phyloP scores from a whole-genome alignment of 1,140 invertebrate species.

The Leptopilina boulardi region DNA sequence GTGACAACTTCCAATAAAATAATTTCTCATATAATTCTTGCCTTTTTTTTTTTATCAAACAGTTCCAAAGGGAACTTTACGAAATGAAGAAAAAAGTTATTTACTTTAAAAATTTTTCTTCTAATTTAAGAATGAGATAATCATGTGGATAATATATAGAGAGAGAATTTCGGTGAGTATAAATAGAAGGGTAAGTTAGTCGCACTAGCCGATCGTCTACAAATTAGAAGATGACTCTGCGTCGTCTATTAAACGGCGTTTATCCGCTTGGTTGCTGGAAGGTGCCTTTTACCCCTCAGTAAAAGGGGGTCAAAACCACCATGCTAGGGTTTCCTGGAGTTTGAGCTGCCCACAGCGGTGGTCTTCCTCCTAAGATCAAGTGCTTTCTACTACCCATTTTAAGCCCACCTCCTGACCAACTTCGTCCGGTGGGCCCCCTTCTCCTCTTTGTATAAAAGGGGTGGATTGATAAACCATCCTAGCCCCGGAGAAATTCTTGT shows the following conservation, averaged over 20 bases:
- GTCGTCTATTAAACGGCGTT: conserved; percentile 60
- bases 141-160: no score
- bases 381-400: conserved; percentile 51
- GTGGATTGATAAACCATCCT: conserved; percentile 59
- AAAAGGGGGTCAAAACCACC: conserved; percentile 55
- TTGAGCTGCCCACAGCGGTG: conserved; percentile 60
- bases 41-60: not conserved
- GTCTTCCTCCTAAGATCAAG: conserved; percentile 62
- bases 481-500: conserved; percentile 57
- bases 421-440: conserved; percentile 52
- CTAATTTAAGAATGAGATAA: not conserved
- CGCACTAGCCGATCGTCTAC: conserved; percentile 49
- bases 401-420: conserved; percentile 39
- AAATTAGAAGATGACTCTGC: conserved; percentile 56
- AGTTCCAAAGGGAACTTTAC: not conserved
- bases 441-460: conserved; percentile 47
- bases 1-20: not conserved
- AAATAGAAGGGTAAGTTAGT: conserved; percentile 41
- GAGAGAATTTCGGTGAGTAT: not conserved
- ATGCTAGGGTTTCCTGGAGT: conserved; percentile 57
- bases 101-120: no score
- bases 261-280: conserved; percentile 54
- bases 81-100: not conserved
- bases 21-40: not conserved
- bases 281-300: conserved; percentile 57